phyloP scores from a whole-genome alignment of 2,888 invertebrate species.

The Eupithecia vulgata region DNA sequence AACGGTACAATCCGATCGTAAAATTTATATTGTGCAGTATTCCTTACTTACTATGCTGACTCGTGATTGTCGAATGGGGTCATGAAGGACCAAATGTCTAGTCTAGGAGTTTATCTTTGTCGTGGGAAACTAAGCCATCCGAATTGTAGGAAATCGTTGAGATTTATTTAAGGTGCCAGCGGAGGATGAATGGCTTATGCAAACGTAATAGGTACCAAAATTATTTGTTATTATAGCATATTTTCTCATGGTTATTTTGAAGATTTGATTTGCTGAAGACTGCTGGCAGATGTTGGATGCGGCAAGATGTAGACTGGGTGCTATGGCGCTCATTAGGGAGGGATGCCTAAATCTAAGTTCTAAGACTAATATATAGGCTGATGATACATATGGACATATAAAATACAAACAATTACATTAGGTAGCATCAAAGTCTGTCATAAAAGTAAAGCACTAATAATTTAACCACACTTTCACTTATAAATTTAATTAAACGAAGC shows the following conservation, averaged over 20 bases:
- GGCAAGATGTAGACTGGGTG: too few relatives aligned
- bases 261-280: too few relatives aligned
- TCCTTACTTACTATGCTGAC: constrained; percentile 45
- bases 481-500: constrained; percentile 43
- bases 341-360: too few relatives aligned
- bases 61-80: constrained; percentile 29
- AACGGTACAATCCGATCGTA: constrained; percentile 68
- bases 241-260: too few relatives aligned
- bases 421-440: not conserved
- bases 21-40: constrained; percentile 60
- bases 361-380: too few relatives aligned
- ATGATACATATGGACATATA: too few relatives aligned
- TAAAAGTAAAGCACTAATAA: not conserved
- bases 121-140: constrained; percentile 4
- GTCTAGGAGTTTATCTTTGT: not conserved
- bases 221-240: too few relatives aligned
- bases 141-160: not conserved
- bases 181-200: too few relatives aligned
- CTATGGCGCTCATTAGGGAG: too few relatives aligned
- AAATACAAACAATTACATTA: not conserved
- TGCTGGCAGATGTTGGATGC: too few relatives aligned
- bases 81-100: constrained; percentile 17
- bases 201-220: too few relatives aligned
- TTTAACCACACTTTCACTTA: constrained; percentile 26
- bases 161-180: too few relatives aligned